A percentile compares a stretch with the other conserved stretches of the same genome.
These are phyloP conservation scores for Thinocorus orbignyianus DNA, from an alignment of 2,113 vertebrate species.

Conservation along the genomic window DNA sequence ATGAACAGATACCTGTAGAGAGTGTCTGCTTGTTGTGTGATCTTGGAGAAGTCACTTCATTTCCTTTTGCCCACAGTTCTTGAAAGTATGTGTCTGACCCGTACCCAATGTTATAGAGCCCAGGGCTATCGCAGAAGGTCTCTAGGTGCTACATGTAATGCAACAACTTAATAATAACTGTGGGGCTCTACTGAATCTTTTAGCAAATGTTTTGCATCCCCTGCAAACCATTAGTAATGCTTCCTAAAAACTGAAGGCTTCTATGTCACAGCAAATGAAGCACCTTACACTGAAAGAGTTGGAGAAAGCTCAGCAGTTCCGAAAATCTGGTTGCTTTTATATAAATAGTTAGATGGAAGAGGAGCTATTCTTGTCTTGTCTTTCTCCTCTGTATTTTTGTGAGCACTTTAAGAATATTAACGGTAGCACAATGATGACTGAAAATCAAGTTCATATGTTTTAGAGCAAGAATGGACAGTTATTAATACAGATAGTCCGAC, in stretches of 20 bases:
- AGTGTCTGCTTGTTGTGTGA: no score
- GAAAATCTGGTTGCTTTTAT: not conserved
- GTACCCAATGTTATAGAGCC: not conserved
- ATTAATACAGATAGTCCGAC: not conserved
- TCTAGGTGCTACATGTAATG: not conserved
- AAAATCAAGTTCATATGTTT: not conserved
- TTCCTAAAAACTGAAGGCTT: not conserved
- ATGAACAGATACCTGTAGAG: not conserved
- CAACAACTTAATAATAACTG: not conserved
- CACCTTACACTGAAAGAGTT: not conserved
- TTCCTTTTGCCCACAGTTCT: not conserved
- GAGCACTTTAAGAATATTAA: not conserved
- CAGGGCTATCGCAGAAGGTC: not conserved
- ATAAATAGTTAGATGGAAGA: not conserved
- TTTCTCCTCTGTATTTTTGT: not conserved
- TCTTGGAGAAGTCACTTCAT: not conserved
- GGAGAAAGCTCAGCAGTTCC: not conserved
- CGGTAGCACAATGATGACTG: not conserved
- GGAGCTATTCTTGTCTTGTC: not conserved
- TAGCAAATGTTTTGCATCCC: not conserved
- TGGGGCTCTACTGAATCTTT: not conserved
- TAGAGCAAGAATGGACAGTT: not conserved
- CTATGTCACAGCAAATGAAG: not conserved
- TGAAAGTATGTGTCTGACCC: not conserved
- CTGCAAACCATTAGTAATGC: not conserved